Evolutionary conservation across 2,888 invertebrate genomes (phyloP), one percentile per base, ranked within the genome.

Genomic region (Hirtodrosophila cameraria): DNA sequence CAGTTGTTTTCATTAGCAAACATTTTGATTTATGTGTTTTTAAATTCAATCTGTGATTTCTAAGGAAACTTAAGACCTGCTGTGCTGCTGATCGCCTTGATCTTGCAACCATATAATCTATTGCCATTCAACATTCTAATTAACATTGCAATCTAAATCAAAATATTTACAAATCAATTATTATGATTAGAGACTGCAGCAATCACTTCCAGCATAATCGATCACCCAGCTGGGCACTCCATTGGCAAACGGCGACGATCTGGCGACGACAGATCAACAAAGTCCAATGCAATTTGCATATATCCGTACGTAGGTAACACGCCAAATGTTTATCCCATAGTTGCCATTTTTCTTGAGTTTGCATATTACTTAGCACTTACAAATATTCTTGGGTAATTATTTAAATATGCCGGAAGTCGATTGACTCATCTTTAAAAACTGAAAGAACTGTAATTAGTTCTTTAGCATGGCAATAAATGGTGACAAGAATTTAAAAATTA

Each of bases 131-230:
- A 63, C 71, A 78, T 59, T 79, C 60, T 64, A 79, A 79, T 82
- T 75, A 75, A 58, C 65, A 69, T 28, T 61, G 82, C 75, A 62
- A 65, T 72, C 53, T 53, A 49, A 68, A 74, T 76, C 77, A 75
- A 80, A 83, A 86, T 83, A 86, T 86, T 83, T 83, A 86, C 84
- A 75, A 83, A 83, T 75, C 86, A 83, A 82, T 86, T 82, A 80
- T 72, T 74, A 50, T 86, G 77, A 82, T 80, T 76, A 72, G 76
- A 59, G 50, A 53, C 62, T 65, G 72, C 59, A 28, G 46, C 67
- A 57, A 53, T 52, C 66, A 65, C 71, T 82, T 84, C 81, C 85
- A 82, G 73, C 65, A 82, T 78, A 81, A 82, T 82, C 81, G 82
- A 82, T 82, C 81, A 82, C 79, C 63, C 81, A 78, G 85, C 58